A percentile compares a stretch with the other conserved stretches of the same genome.
Evolutionary conservation across 2,797 vertebrate species (phyloP).

Genomic region (Silurus lanzhouensis): DNA sequence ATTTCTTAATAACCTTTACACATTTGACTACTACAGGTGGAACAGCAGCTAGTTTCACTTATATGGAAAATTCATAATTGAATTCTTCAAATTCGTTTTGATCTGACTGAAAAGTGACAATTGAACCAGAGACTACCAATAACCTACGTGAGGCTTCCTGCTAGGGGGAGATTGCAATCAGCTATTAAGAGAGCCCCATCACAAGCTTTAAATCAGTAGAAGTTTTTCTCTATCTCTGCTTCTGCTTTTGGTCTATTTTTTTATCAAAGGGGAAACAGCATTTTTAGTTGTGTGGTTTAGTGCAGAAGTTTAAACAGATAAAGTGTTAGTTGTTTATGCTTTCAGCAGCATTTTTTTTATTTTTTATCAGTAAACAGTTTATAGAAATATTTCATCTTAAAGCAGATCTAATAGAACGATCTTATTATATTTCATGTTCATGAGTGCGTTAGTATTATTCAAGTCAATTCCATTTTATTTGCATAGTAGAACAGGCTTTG

Average conservation of each 20-base stretch:
- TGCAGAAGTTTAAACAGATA: conserved; percentile 63
- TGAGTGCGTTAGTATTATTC: too few relatives aligned
- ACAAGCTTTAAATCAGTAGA: conserved; percentile 63
- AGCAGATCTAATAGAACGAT: neutral
- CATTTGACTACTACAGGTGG: neutral
- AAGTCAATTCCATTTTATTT: neutral
- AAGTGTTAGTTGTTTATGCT: conserved; percentile 56
- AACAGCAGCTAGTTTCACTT: neutral
- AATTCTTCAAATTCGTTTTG: neutral
- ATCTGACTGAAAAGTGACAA: conserved; percentile 30
- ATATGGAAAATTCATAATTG: neutral
- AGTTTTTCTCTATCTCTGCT: conserved; percentile 52
- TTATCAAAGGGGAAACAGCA: conserved; percentile 76
- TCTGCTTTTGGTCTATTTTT: conserved; percentile 70
- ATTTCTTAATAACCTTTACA: conserved; percentile 24
- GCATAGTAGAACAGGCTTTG: neutral
- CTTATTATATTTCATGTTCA: neutral
- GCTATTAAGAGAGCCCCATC: conserved; percentile 49
- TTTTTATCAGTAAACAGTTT: conserved; percentile 42
- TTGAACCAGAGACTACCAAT: conserved; percentile 19
- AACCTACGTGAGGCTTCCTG: conserved; percentile 58
- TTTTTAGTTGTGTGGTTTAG: conserved; percentile 59
- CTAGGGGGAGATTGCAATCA: conserved; percentile 61
- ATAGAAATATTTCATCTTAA: conserved; percentile 26
- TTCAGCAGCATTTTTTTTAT: conserved; percentile 14